Base-by-base conservation (phyloP, 2,888 invertebrate genomes). In the Ennomos erosarius region DNA sequence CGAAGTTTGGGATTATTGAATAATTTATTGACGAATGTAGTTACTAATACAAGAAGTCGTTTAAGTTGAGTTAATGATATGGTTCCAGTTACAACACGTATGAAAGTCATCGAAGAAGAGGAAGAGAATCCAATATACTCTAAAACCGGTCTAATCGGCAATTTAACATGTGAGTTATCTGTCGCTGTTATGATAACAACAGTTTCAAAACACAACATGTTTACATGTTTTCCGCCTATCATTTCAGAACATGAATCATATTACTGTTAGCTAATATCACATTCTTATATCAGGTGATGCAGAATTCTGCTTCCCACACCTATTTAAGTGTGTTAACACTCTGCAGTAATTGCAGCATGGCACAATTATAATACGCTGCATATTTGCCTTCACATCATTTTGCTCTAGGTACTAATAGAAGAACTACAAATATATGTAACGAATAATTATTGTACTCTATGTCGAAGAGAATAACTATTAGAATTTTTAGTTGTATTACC, bases 281-380 rank as follows among this genome's bases (percentile, higher is more conserved):
- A 52, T 53, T 53, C 34, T 46, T 45, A 53, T 45, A 46, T 53
- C 53, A 39, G 45, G 34, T 45, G 38, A 53, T 45, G 45, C 16
- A 33, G 38, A 10, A 40, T 42, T 51, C n/a, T 53, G 34, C 52
- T 52, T 26, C 47, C 52, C 42, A 57, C 57, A 36, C 36, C 0
- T 26, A 40, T 33, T 47, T 36, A 42, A 36, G 13, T 34, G 34
- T 11, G 36, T 35, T 43, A 26, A 37, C 12, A 45, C 48, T 50
- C 33, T 58, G 49, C 44, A 45, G 35, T 40, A 44, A 49, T 58
- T 58, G 49, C 44, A 45, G 35, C 44, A 44, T 53, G 53, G 52
- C 44, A 48, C 51, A 53, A 53, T 52, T 37, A 43, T 10, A 49
- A 54, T 48, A 8, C 35, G 16, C 34, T 12, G 48, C 44, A 49